Evolutionary conservation across 2,888 invertebrate genomes (phyloP).

Genomic region (Tenthredo distinguenda): DNA sequence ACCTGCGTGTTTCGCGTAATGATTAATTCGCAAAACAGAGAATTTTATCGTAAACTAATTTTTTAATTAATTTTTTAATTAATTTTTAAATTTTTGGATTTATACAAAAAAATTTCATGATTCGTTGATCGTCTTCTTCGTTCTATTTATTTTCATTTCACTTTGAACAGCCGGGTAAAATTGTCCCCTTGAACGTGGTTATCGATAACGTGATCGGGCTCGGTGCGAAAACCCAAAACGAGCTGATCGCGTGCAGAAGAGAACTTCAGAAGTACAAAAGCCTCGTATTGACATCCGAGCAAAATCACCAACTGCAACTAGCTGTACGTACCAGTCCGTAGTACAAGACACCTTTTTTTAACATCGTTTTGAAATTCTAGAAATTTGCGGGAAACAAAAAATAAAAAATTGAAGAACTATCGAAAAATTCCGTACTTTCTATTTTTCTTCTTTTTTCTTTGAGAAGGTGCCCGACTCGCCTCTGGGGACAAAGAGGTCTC

Average conservation of each 20-base stretch:
- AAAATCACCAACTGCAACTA: constrained; percentile 62
- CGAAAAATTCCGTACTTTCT: not conserved
- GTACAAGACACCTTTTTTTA: not conserved
- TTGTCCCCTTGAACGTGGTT: constrained; percentile 65
- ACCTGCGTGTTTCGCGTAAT: not conserved
- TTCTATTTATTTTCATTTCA: not conserved
- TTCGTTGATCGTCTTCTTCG: not conserved
- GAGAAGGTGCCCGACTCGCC: not conserved
- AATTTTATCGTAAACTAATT: not conserved
- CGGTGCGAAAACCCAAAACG: constrained; percentile 65
- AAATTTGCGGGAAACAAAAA: not conserved
- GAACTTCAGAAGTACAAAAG: constrained; percentile 68
- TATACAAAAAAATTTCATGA: not conserved
- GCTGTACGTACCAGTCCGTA: constrained; percentile 58
- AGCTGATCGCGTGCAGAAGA: constrained; percentile 62
- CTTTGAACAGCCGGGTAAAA: constrained; percentile 57
- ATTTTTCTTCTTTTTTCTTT: not conserved
- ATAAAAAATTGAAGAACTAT: not conserved
- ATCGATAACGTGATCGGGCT: constrained; percentile 68
- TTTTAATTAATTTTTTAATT: no score
- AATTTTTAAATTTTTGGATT: no score
- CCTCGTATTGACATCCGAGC: constrained; percentile 67
- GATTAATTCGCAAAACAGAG: no score
- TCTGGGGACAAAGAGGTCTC: not conserved
- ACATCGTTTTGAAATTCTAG: not conserved